Conservation (phyloP, 2,888 invertebrate genomes). For the Nemurella pictetii region DNA sequence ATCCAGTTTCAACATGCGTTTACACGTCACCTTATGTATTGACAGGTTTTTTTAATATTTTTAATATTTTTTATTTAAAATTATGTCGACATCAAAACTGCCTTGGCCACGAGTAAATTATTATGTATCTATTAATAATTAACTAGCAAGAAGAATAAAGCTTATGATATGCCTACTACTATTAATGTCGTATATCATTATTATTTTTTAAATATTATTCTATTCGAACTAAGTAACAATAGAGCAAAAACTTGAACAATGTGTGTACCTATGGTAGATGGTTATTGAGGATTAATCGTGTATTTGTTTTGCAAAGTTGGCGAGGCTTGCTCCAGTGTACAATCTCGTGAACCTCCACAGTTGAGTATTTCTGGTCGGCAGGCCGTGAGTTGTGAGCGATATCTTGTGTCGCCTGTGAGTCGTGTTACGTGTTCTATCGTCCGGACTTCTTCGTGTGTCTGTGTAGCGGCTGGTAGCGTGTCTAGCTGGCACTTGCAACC, state of each 20-base stretch:
- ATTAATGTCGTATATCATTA: background rate
- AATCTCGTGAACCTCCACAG: background rate
- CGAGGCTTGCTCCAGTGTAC: background rate
- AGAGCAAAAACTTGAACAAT: constrained; percentile 10
- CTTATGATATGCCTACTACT: background rate
- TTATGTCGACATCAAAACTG: background rate
- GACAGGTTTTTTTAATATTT: background rate
- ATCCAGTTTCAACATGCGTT: too few species aligned
- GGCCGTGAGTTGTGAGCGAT: background rate
- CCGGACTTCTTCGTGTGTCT: background rate
- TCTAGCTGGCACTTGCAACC: background rate
- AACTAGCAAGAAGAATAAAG: background rate
- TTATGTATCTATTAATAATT: background rate
- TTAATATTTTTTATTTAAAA: background rate
- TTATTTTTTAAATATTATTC: background rate
- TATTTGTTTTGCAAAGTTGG: background rate
- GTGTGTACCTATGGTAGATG: background rate
- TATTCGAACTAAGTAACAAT: background rate
- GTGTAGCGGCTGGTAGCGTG: background rate
- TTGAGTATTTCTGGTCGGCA: background rate
- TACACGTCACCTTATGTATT: background rate
- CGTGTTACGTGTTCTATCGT: background rate
- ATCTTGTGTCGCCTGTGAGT: background rate
- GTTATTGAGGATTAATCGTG: background rate
- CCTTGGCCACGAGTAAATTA: background rate